Evolutionary conservation across 2,888 invertebrate genomes (phyloP).

Genomic region (Drosophila cracens): DNA sequence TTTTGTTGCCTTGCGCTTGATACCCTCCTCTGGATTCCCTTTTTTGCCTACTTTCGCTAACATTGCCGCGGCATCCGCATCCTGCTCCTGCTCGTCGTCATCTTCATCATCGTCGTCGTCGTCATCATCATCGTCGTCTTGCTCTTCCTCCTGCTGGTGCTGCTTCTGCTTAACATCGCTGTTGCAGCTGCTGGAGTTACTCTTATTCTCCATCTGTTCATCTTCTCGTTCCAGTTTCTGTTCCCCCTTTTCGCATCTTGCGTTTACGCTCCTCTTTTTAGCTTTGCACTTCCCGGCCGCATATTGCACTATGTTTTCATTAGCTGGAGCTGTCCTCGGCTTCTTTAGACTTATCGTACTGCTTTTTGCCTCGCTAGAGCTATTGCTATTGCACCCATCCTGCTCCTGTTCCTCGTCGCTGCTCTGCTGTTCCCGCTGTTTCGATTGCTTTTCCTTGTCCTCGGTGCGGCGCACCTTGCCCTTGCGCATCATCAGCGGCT

Average conservation of each 20-base stretch:
- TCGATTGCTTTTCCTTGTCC: slow-evolving; percentile 28
- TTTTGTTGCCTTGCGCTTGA: slow-evolving; percentile 18
- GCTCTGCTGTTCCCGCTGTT: slow-evolving; percentile 11
- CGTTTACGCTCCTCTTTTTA: slow-evolving; percentile 5
- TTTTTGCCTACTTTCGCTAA: not conserved
- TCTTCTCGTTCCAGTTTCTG: slow-evolving; percentile 4
- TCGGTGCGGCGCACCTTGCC: slow-evolving; percentile 51
- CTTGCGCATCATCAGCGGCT: slow-evolving; percentile 69
- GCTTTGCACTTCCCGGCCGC: slow-evolving; percentile 9
- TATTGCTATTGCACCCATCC: slow-evolving; percentile 11
- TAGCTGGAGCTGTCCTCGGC: not conserved
- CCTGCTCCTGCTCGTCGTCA: not conserved
- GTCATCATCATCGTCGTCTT: not conserved
- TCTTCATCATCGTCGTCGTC: slow-evolving; percentile 9
- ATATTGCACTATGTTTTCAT: slow-evolving; percentile 44
- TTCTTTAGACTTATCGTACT: slow-evolving; percentile 8
- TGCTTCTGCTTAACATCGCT: slow-evolving; percentile 32
- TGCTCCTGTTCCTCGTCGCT: slow-evolving; percentile 27
- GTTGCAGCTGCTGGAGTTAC: slow-evolving; percentile 7
- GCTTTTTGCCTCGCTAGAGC: slow-evolving; percentile 33
- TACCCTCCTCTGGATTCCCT: slow-evolving; percentile 4
- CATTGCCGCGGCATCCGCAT: not conserved
- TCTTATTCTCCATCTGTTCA: slow-evolving; percentile 9
- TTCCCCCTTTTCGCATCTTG: slow-evolving; percentile 2
- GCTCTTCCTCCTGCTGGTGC: slow-evolving; percentile 2